Base-by-base conservation (phyloP, 2,113 vertebrate genomes). In the Solea solea region DNA sequence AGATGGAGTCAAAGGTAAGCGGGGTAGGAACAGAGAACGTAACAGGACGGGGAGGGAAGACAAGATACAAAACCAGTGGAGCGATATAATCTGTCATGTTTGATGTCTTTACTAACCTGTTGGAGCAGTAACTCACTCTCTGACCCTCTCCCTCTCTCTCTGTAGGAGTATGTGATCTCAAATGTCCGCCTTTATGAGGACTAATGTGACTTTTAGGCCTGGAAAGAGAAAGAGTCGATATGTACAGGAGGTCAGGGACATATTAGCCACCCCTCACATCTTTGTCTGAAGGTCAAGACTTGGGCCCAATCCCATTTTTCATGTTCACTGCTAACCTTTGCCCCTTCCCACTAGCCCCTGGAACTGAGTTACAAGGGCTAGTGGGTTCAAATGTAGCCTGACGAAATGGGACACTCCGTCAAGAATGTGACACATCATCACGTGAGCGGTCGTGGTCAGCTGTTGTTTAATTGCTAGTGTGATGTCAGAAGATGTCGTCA, bases 81-180 rank as follows among this genome's bases (percentile, higher is more conserved):
- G 13, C 55, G n/a, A 74, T 48, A 73, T 27, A 74, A 75, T 46
- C 28, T 56, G 61, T 71, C 57, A 60, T 68, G 53, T 76, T 54
- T 54, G 49, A 69, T 42, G 64, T 75, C 52, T 73, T 76, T 81
- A 28, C 56, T 67, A 76, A 75, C 72, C 55, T 86, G 80, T 77
- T 57, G 34, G 21, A 74, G 61, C 48, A 67, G 14, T 21, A 42
- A 39, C 21, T 57, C 49, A 0, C 46, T 49, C 28, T 73, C 14
- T 65, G 21, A 9, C 8, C 46, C 7, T 40, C 28, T 50, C 14
- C 4, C 11, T 25, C 25, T 49, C 11, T 50, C 13, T 51, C 21
- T 67, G 16, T 61, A 25, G 55, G n/a, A 68, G 44, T 64, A 10
- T 48, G 49, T 44, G 40, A 14, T 67, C 60, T 56, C 52, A 40